Evolutionary conservation across 2,113 vertebrate genomes (phyloP).

Genomic region (Marcusenius ussheri): DNA sequence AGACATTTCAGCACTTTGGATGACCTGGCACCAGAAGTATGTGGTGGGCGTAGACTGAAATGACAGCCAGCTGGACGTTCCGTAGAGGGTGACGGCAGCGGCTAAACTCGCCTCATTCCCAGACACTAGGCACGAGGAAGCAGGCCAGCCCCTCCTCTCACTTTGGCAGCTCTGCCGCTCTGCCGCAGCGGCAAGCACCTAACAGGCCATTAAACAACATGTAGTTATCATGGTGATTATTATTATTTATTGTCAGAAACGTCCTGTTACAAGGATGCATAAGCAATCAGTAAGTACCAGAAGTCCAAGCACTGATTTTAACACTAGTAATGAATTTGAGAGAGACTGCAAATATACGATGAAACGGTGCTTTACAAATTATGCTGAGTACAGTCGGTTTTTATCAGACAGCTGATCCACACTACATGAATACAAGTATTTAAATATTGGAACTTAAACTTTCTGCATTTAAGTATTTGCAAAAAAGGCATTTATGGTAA

Average conservation of each 20-base stretch:
- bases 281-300: not conserved
- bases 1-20: not conserved
- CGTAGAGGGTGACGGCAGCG: not conserved
- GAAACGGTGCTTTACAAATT: not conserved
- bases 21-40: not conserved
- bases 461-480: conserved; percentile 4
- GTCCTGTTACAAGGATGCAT: not conserved
- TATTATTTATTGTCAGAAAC: not conserved
- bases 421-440: not conserved
- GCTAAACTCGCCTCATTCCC: not conserved
- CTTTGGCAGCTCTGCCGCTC: not conserved
- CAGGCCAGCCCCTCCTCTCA: not conserved
- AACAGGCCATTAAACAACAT: not conserved
- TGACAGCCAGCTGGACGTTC: not conserved
- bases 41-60: not conserved
- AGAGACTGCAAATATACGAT: too few relatives aligned
- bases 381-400: not conserved
- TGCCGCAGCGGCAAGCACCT: not conserved
- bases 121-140: not conserved
- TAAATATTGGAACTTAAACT: conserved; percentile 4
- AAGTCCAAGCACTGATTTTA: not conserved
- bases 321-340: not conserved
- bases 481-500: not conserved
- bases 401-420: not conserved
- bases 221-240: not conserved